Evolutionary conservation across 2,888 invertebrate species (phyloP), one percentile per base, ranked within the genome.

Genomic region (Lordiphosa fenestrarum): DNA sequence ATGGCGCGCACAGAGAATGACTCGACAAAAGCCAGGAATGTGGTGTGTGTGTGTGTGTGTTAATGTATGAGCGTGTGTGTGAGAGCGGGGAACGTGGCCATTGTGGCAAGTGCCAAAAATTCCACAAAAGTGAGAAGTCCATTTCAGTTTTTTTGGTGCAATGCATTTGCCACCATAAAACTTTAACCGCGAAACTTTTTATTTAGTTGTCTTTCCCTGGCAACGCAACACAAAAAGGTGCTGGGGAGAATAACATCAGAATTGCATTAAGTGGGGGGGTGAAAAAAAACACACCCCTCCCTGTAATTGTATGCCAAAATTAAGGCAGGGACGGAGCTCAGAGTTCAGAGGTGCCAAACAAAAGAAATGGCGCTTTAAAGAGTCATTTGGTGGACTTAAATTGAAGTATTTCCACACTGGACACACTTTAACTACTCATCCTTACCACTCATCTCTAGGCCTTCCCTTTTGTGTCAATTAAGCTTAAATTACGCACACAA

Each of bases 31-130:
- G 47, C 40, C 19, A 46, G 61, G 61, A 62, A 61, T 64, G 62
- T 48, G 53, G 35, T 47, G 37, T 52, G 42, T 62, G 62, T 39
- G 15, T 7, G 48, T 13, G 47, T 6, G 21, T 21, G 3, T 19
- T 19, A 19, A 19, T 19, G 19, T 19, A 19, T 19, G 36, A 6
- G 12, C 35, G 35, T 3, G n/a, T 4, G 53, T 44, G 52, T 49
- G 66, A 58, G 65, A 58, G 65, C 44, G 41, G 44, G 77, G 64
- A 73, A 68, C 82, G 74, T 81, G 68, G 78, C 64, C 58, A 77
- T 81, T 76, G 82, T 77, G 82, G 75, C 78, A 81, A 73, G 68
- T 66, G 68, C 66, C 82, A 77, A 71, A 71, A 81, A 77, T 71
- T 57, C 61, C 55, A 56, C 57, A 54, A 60, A 53, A 66, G 59